A percentile compares a stretch with the other conserved stretches of the same genome.
Evolutionary conservation across 2,797 vertebrate genomes (phyloP).

Genomic region (Gymnopithys bicolor): DNA sequence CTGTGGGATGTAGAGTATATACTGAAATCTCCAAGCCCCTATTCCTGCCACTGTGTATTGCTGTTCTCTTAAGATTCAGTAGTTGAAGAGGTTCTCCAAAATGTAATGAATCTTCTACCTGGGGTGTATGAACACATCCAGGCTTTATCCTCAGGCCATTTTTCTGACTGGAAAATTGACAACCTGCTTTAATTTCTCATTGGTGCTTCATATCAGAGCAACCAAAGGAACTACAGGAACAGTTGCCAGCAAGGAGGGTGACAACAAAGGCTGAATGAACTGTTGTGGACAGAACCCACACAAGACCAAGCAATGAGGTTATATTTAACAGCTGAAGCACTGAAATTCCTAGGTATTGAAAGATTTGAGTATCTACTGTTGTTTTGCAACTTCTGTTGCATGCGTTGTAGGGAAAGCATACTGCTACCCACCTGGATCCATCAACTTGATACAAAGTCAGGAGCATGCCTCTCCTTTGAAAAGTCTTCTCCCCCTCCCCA

Average conservation of each 20-base stretch:
- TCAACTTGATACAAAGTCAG: background rate
- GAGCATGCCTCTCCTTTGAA: background rate
- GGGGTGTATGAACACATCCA: background rate
- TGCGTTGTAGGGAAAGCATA: background rate
- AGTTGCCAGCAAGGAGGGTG: background rate
- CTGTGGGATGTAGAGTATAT: background rate
- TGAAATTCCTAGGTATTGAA: background rate
- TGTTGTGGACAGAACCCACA: background rate
- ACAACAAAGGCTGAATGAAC: background rate
- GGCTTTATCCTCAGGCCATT: fast-evolving
- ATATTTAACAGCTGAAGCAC: background rate
- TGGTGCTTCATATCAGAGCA: background rate
- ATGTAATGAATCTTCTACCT: background rate
- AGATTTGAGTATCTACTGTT: background rate
- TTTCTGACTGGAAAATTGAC: background rate
- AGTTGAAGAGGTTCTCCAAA: background rate
- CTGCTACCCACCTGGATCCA: background rate
- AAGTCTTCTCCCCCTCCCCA: background rate
- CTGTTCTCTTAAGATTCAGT: background rate
- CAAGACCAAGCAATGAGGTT: background rate
- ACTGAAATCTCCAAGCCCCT: background rate
- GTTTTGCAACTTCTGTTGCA: background rate
- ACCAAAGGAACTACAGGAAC: background rate
- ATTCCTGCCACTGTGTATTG: background rate
- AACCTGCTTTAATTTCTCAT: background rate